phyloP scores from a whole-genome alignment of 1,140 invertebrate genomes.

The Lucilia sericata region DNA sequence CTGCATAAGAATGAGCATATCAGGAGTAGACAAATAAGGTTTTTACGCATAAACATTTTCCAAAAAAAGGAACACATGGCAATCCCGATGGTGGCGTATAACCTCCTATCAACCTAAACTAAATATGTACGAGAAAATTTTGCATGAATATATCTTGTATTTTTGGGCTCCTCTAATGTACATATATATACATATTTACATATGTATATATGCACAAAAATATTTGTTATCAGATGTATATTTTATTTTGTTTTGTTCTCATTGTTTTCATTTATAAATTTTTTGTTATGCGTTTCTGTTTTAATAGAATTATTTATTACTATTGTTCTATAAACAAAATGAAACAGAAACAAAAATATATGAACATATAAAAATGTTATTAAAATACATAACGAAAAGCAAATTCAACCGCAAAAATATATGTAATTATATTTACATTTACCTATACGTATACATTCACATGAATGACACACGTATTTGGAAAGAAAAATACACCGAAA shows the following conservation, averaged over 20 bases:
- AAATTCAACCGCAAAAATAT: not conserved
- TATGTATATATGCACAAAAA: not conserved
- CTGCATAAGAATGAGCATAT: no score
- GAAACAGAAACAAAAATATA: not conserved
- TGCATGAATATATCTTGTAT: no score
- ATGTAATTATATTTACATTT: not conserved
- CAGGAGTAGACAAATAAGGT: no score
- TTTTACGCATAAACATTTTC: no score
- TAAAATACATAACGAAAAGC: not conserved
- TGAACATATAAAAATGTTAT: not conserved
- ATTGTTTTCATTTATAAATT: not conserved
- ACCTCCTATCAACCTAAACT: no score
- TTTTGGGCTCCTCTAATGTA: no score
- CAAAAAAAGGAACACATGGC: no score
- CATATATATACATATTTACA: not conserved
- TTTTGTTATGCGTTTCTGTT: not conserved
- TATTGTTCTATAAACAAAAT: slow-evolving; percentile 6
- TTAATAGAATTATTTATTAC: slow-evolving; percentile 18
- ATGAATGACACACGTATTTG: not conserved
- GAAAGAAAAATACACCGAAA: not conserved
- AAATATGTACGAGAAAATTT: no score
- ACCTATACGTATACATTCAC: not conserved
- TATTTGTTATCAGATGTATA: not conserved
- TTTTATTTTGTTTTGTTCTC: not conserved
- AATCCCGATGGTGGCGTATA: no score